These are phyloP conservation scores for Mirza zaza DNA, from an alignment of 2,113 vertebrate species.

Conservation along the genomic window DNA sequence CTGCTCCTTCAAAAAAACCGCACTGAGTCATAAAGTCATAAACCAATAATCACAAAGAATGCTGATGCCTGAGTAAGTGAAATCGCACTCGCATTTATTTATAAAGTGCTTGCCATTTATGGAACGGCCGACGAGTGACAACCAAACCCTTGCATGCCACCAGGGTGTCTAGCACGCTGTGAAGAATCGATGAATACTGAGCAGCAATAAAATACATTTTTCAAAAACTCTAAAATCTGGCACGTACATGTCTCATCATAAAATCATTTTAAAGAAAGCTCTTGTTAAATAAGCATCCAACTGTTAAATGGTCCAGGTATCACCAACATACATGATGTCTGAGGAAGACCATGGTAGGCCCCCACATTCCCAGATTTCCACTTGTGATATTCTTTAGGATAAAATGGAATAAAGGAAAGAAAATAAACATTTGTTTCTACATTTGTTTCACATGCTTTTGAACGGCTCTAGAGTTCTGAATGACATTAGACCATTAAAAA, in stretches of 20 bases:
- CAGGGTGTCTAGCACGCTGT: neutral
- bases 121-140: neutral
- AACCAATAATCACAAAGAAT: neutral
- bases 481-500: neutral
- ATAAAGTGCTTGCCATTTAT: neutral
- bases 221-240: neutral
- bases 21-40: neutral
- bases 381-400: neutral
- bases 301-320: neutral
- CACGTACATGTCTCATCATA: neutral
- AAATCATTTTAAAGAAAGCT: neutral
- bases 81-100: neutral
- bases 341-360: neutral
- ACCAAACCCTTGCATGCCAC: neutral
- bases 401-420: neutral
- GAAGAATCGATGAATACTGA: neutral
- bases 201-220: neutral
- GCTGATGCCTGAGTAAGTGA: neutral
- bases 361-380: neutral
- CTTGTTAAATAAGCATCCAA: neutral
- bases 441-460: neutral
- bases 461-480: neutral
- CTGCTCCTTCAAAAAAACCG: neutral
- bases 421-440: neutral
- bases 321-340: neutral